A percentile compares a stretch with the other conserved stretches of the same genome.
Conservation (phyloP, 2,888 invertebrate species). For the Sclerodermus sp. region DNA sequence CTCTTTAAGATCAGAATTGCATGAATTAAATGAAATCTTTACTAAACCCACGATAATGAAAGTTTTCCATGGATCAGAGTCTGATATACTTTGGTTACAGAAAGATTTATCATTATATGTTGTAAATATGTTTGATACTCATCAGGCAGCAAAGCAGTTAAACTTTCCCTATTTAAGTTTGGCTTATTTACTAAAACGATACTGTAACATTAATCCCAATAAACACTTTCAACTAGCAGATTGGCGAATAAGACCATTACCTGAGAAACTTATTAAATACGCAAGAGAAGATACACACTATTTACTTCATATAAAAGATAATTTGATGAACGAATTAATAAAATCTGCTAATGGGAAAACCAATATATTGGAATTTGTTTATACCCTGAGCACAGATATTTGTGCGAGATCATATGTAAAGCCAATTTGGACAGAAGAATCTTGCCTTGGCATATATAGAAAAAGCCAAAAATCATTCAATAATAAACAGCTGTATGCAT, state of each 20-base stretch:
- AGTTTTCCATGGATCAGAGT: slow-evolving; percentile 91
- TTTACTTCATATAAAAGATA: slow-evolving; percentile 84
- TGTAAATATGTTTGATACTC: slow-evolving; percentile 96
- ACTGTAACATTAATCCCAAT: slow-evolving; percentile 78
- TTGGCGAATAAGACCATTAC: slow-evolving; percentile 71
- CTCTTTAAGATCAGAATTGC: slow-evolving; percentile 77
- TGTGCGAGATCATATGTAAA: slow-evolving; percentile 83
- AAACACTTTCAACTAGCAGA: slow-evolving; percentile 88
- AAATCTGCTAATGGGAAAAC: slow-evolving; percentile 65
- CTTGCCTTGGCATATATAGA: slow-evolving; percentile 75
- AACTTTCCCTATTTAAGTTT: slow-evolving; percentile 72
- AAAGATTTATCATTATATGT: slow-evolving; percentile 92
- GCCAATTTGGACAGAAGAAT: slow-evolving; percentile 68
- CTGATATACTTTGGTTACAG: slow-evolving; percentile 91
- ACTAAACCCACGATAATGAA: slow-evolving; percentile 88
- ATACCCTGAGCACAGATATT: slow-evolving; percentile 73
- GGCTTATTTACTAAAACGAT: slow-evolving; percentile 75
- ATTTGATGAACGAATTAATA: slow-evolving; percentile 74
- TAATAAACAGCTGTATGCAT: slow-evolving; percentile 79
- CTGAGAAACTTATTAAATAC: slow-evolving; percentile 77
- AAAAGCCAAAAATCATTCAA: slow-evolving; percentile 82
- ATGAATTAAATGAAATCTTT: slow-evolving; percentile 83
- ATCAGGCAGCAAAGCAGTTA: slow-evolving; percentile 80
- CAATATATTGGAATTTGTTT: slow-evolving; percentile 71
- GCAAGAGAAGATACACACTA: slow-evolving; percentile 95